Percentiles rank a stretch among this genome's conserved stretches.
phyloP scores from a whole-genome alignment of 2,113 vertebrate genomes.

The Oreochromis niloticus region DNA sequence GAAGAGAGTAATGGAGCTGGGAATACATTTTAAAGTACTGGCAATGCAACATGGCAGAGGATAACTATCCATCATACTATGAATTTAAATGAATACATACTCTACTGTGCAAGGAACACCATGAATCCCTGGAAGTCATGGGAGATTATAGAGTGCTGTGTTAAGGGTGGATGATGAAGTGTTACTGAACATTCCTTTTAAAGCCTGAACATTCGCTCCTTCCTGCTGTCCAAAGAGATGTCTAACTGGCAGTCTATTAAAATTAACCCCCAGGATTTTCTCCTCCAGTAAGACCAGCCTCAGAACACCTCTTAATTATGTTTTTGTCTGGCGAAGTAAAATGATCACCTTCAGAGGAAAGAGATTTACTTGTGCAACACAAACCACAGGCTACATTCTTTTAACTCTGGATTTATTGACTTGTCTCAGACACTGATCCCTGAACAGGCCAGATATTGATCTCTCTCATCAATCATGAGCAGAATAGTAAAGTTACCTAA shows the following conservation, averaged over 20 bases:
- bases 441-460: slow-evolving; percentile 9
- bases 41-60: slow-evolving; percentile 18
- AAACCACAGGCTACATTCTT: background rate
- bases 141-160: background rate
- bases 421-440: background rate
- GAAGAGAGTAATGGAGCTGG: slow-evolving; percentile 37
- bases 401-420: slow-evolving; percentile 13
- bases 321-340: background rate
- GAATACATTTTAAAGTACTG: slow-evolving; percentile 37
- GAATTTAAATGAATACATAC: slow-evolving; percentile 17
- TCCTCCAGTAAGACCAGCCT: background rate
- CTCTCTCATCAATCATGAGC: background rate
- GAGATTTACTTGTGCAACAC: background rate
- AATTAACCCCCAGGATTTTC: background rate
- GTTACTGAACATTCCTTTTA: background rate
- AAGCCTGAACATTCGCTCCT: background rate
- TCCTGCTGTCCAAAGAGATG: background rate
- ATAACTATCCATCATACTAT: slow-evolving; percentile 35
- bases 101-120: background rate
- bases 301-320: background rate
- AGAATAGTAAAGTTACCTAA: background rate
- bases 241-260: background rate
- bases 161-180: background rate
- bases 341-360: background rate
- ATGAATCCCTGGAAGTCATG: background rate